These are phyloP conservation scores for Octopus bimaculoides DNA, from an alignment of 1,140 invertebrate genomes.

Conservation along the genomic window DNA sequence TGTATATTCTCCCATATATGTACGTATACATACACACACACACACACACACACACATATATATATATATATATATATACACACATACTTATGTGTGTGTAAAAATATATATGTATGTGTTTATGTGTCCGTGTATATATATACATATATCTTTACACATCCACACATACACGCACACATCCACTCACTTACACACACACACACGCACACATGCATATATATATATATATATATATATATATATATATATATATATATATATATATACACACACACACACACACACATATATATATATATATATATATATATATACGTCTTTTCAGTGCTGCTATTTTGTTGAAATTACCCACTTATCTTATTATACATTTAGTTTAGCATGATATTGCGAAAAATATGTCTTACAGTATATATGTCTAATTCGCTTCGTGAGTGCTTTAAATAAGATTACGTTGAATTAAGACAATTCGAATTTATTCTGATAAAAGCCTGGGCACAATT, in stretches of 20 bases:
- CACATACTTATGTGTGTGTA: background rate
- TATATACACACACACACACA: background rate
- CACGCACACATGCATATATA: background rate
- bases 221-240: background rate
- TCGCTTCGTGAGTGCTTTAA: too few relatives aligned
- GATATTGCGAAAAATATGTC: too few relatives aligned
- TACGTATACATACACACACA: background rate
- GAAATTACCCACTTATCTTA: too few relatives aligned
- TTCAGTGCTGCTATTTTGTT: too few relatives aligned
- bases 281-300: background rate
- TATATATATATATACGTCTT: background rate
- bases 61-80: background rate
- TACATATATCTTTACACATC: background rate
- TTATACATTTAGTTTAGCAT: too few relatives aligned
- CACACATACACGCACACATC: background rate
- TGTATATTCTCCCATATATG: too few relatives aligned
- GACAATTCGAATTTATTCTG: too few relatives aligned
- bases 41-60: background rate
- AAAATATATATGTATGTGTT: background rate
- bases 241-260: background rate
- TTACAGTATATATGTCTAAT: too few relatives aligned
- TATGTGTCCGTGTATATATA: background rate
- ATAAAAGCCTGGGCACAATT: too few relatives aligned
- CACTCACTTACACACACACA: background rate
- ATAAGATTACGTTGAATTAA: too few relatives aligned